Percentiles rank a stretch among this genome's conserved stretches.
These are phyloP conservation scores for Hyalella azteca DNA, from an alignment of 2,888 invertebrate species.

Conservation along the genomic window DNA sequence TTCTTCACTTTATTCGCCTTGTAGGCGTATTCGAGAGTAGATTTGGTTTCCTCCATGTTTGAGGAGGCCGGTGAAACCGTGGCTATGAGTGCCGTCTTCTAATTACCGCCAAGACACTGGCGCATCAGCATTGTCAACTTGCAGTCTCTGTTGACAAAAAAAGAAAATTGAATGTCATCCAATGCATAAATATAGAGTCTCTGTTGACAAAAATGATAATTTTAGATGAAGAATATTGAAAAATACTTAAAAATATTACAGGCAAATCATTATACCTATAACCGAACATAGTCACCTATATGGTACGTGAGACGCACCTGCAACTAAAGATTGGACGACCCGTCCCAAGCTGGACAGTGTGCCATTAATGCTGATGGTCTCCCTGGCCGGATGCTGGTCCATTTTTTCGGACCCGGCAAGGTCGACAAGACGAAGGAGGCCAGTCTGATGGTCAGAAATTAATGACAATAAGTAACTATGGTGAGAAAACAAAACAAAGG, in stretches of 20 bases:
- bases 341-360: constrained; percentile 90
- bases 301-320: constrained; percentile 89
- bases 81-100: constrained; percentile 97
- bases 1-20: constrained; percentile 92
- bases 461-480: not conserved
- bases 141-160: constrained; percentile 78
- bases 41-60: constrained; percentile 90
- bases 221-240: not conserved
- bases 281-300: too few relatives aligned
- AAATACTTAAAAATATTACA: too few relatives aligned
- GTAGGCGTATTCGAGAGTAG: constrained; percentile 93
- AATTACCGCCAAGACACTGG: constrained; percentile 94
- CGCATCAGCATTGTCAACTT: constrained; percentile 93
- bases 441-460: constrained; percentile 72
- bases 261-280: too few relatives aligned
- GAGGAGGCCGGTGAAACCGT: constrained; percentile 89
- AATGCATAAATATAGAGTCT: constrained; percentile 4
- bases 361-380: constrained; percentile 97
- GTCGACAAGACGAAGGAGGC: constrained; percentile 97
- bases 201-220: too few relatives aligned
- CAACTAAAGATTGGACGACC: constrained; percentile 92
- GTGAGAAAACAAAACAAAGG: not conserved
- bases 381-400: constrained; percentile 83
- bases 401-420: constrained; percentile 97
- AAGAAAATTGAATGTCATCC: too few relatives aligned